Evolutionary conservation across 2,888 invertebrate genomes (phyloP), one percentile per base, ranked within the genome.

Genomic region (Strigamia maritima): DNA sequence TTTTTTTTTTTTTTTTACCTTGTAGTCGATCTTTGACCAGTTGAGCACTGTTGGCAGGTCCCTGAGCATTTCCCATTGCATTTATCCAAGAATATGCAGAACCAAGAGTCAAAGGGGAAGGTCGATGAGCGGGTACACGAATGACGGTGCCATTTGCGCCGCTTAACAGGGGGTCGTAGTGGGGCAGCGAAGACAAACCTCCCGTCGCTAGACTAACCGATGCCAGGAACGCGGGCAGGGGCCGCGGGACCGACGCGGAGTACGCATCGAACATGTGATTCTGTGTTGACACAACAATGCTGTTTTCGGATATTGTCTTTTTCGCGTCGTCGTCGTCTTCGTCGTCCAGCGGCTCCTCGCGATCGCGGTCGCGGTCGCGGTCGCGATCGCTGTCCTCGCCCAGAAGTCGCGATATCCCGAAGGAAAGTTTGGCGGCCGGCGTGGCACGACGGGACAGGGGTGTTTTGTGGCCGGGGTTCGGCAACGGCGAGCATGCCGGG

Each of bases 1-100:
- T n/a, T n/a, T 6, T 3, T 28, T 4, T 24, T 26, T 70, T 70
- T 24, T 70, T 4, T 90, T 90, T 87, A 93, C 93, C 93, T 87
- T 93, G 92, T 83, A 93, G 87, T 87, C 93, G 89, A 86, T 93
- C 93, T 87, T 93, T 93, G 83, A 93, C 92, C 84, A 93, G 92
- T 87, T 93, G 93, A 84, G 92, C 91, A 1, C 92, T 92, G 85
- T 93, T 90, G 76, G 93, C 92, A 1, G 93, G 92, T 81, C 75
- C 82, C 81, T 81, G 81, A 14, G 82, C 77, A 12, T 81, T 76
- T 38, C 79, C 79, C 54, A 80, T 31, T 16, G 78, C 70, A 35
- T 79, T 81, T 79, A 81, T 80, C 81, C 81, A 81, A 2, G 81
- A 78, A 75, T 77, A 81, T 10, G 81, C 70, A 14, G 81, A 60